phyloP scores from a whole-genome alignment of 2,888 invertebrate genomes.

The Atrina japonica region DNA sequence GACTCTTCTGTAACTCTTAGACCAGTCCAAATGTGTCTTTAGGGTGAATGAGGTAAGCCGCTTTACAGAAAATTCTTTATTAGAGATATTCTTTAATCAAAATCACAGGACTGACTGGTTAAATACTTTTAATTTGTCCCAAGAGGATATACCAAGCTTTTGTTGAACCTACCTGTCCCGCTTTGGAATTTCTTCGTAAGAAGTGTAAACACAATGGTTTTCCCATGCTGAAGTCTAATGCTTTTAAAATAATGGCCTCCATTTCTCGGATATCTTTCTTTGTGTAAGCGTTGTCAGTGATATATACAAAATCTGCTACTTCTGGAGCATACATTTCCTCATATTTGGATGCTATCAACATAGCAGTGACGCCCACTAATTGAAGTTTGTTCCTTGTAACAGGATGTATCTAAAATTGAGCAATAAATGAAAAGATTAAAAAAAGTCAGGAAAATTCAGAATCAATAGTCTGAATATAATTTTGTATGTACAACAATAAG shows the following conservation, averaged over 20 bases:
- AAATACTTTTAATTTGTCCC: too few species aligned
- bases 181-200: conserved; percentile 86
- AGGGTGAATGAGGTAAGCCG: too few species aligned
- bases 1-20: too few species aligned
- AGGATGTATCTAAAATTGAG: conserved; percentile 74
- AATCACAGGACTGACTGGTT: too few species aligned
- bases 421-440: conserved; percentile 10
- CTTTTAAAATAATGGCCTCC: conserved; percentile 89
- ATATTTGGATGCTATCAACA: conserved; percentile 95
- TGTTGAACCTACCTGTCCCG: conserved; percentile 83
- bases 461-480: too few species aligned
- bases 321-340: conserved; percentile 96
- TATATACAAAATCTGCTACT: conserved; percentile 92
- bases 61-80: too few species aligned
- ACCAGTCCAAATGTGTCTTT: too few species aligned
- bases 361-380: conserved; percentile 92
- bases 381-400: conserved; percentile 89
- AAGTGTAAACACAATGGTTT: conserved; percentile 94
- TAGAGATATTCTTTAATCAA: too few species aligned
- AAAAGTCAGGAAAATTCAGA: conserved; percentile 93
- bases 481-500: too few species aligned
- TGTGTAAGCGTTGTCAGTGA: conserved; percentile 93
- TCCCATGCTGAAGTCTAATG: conserved; percentile 90
- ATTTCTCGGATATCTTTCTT: conserved; percentile 90
- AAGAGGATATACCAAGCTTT: too few species aligned